Evolutionary conservation across 2,888 invertebrate species (phyloP), one percentile per base, ranked within the genome.

Genomic region (Spodoptera littoralis): DNA sequence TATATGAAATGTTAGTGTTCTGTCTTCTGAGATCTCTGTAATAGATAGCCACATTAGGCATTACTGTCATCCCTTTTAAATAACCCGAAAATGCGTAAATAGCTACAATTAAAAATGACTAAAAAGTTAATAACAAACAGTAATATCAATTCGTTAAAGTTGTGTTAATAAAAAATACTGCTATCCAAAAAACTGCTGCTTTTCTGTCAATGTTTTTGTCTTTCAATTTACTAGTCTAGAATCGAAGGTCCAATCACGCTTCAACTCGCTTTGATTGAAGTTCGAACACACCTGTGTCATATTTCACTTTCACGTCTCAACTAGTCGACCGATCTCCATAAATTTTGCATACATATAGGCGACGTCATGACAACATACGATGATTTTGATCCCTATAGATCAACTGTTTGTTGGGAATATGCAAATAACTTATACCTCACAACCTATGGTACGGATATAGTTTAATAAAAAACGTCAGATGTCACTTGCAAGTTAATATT

Each of bases 271-370:
- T n/a, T 5, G 47, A 62, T n/a, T 5, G 51, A 62, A 44, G 30
- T 69, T 47, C 46, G 43, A 44, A 18, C 27, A 62, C 62, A 62
- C 55, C 50, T 63, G 55, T 55, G 50, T 61, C 60, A 62, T 55
- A 65, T 50, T 54, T 62, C 58, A 67, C 50, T 64, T 73, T 43
- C 57, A 69, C 59, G 47, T 43, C 50, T 46, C 64, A 36, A 8
- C 54, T 70, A 57, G 51, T 63, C 47, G 66, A 53, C 58, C 60
- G 61, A 53, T 57, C 69, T 64, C 69, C 56, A 57, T 54, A 53
- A 73, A 69, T 57, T 72, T 72, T 69, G 69, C 71, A 72, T 72
- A 73, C 64, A 73, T 73, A 72, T 73, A 73, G 69, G 45, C 64
- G 48, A 59, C 73, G 24, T 50, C 36, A 50, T 64, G n/a, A 54